Conservation (phyloP, 2,797 vertebrate species). For the Falco berigora region DNA sequence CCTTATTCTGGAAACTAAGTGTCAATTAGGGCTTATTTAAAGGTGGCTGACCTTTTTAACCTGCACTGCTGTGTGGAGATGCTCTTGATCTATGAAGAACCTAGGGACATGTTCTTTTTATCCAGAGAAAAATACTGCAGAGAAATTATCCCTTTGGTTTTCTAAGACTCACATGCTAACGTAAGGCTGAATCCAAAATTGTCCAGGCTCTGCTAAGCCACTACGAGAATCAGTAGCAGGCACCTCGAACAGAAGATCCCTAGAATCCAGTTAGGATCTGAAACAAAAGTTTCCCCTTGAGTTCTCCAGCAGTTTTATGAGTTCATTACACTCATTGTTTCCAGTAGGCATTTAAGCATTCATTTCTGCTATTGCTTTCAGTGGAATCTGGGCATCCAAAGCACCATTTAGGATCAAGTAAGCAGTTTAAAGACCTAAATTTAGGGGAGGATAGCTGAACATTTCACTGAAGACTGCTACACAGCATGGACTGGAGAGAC, state of each 20-base stretch:
- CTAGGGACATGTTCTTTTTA: not conserved
- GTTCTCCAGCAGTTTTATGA: not conserved
- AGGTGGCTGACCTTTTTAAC: not conserved
- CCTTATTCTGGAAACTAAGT: not conserved
- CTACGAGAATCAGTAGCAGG: not conserved
- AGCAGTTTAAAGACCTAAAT: not conserved
- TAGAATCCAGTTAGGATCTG: not conserved
- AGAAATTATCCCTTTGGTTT: not conserved
- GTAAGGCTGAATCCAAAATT: not conserved
- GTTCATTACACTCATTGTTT: not conserved
- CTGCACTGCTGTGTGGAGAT: not conserved
- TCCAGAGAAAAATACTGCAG: not conserved
- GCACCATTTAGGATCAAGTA: not conserved
- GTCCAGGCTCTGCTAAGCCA: not conserved
- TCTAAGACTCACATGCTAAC: accelerated
- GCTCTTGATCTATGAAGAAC: not conserved
- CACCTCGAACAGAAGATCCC: not conserved
- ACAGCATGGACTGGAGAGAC: not conserved
- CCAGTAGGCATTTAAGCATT: not conserved
- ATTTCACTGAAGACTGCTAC: not conserved
- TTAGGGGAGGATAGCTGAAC: not conserved
- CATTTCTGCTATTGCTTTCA: not conserved
- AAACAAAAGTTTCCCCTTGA: not conserved
- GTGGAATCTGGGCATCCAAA: not conserved
- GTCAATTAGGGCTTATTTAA: conserved; percentile 6